A percentile compares a stretch with the other conserved stretches of the same genome.
Conservation (phyloP, 2,113 vertebrate species). For the Rhinolophus sinicus region DNA sequence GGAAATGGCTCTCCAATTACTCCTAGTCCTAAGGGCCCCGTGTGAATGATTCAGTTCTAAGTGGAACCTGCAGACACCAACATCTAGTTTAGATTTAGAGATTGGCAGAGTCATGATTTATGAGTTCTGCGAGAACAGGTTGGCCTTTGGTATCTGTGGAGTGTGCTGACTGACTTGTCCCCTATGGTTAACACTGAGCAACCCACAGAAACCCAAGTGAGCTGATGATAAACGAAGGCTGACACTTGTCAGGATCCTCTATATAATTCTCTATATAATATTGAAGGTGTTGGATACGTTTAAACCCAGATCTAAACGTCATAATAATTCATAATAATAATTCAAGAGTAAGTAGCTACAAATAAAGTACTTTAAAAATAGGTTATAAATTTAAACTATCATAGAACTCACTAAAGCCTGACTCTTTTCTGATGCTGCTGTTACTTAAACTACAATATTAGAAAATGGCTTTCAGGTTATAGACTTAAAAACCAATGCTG, state of each 20-base stretch:
- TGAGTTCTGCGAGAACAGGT: not conserved
- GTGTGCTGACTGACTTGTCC: not conserved
- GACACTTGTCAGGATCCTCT: not conserved
- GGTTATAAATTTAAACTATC: not conserved
- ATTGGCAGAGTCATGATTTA: not conserved
- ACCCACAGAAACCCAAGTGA: not conserved
- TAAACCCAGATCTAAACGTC: conserved; percentile 3
- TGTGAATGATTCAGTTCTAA: conserved; percentile 10
- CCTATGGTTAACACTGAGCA: not conserved
- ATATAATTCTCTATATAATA: not conserved
- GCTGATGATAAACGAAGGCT: not conserved
- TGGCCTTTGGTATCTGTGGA: not conserved
- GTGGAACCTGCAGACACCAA: not conserved
- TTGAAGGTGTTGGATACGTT: not conserved
- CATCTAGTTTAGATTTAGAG: conserved; percentile 12
- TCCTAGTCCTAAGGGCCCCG: not conserved
- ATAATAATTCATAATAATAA: conserved; percentile 2
- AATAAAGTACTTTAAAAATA: not conserved
- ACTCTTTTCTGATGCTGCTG: not conserved
- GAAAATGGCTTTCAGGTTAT: not conserved
- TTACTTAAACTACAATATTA: not conserved
- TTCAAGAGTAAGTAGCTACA: not conserved
- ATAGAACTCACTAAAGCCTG: not conserved
- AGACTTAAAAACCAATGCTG: not conserved
- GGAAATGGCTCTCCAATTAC: not conserved